Evolutionary conservation across 2,113 vertebrate genomes (phyloP), one percentile per base, ranked within the genome.

Genomic region (Misgurnus mizolepis): DNA sequence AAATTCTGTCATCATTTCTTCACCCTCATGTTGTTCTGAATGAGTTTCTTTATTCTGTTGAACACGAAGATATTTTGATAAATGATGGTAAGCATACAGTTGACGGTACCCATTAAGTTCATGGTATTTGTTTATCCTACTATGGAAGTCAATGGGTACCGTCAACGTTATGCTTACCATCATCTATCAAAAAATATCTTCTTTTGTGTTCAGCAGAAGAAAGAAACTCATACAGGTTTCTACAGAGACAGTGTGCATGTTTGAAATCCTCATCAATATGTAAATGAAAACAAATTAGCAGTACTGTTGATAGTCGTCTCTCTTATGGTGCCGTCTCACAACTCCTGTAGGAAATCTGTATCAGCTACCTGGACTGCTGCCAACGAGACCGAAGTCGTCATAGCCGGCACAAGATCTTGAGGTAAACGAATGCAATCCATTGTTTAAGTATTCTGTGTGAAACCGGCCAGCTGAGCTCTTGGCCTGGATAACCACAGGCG

Each of bases 361-460:
- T 99, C 94, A 99, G 97, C 88, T 99, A 99, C 53, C 83, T 99
- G 78, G 98, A 99, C 82, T 97, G 96, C 88, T 99, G 98, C 86
- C 98, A 99, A 90, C 90, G 96, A 67, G 96, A 97, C 67, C 87
- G 96, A 49, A 98, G 97, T 93, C 92, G 97, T 41, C 97, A 98
- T 78, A 98, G 96, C 89, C 95, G 98, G 77, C 95, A 97, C 91
- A 98, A 96, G 92, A 95, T 94, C 83, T 95, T 99, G 92, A 96
- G 97, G 97, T 99, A 93, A 91, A 86, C 76, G 7, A 78, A 60
- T 55, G 34, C 56, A 72, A 82, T 82, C 81, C 80, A 66, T 82
- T 64, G 64, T 43, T 80, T 78, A 58, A 78, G 41, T 18, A 50
- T 83, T 65, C 40, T 64, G 64, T 49, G 62, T 70, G 69, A 62